Evolutionary conservation across 2,797 vertebrate species (phyloP).

Genomic region (Eurystomus glaucurus): DNA sequence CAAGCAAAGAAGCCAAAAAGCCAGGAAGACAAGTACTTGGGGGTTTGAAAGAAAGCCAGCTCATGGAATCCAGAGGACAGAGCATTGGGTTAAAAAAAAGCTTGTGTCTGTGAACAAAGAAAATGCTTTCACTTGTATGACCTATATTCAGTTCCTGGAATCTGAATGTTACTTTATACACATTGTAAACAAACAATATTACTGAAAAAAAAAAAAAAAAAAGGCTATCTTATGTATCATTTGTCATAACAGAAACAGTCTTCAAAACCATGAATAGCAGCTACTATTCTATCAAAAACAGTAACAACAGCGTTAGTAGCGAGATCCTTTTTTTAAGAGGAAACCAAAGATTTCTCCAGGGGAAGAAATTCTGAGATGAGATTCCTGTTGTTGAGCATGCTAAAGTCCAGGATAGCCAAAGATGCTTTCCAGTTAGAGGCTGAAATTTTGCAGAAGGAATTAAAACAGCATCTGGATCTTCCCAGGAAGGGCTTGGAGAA

Average conservation of each 20-base stretch:
- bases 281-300: background rate
- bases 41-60: background rate
- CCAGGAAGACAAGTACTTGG: background rate
- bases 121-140: background rate
- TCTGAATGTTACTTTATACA: background rate
- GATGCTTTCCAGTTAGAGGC: background rate
- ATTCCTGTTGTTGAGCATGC: background rate
- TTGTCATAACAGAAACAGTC: background rate
- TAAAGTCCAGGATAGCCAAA: background rate
- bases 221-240: background rate
- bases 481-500: background rate
- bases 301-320: background rate
- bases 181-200: background rate
- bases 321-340: background rate
- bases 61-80: background rate
- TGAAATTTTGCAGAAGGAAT: background rate
- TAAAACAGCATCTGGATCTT: background rate
- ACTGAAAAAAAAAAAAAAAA: background rate
- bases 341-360: background rate
- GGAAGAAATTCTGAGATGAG: constrained; percentile 7
- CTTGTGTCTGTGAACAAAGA: background rate
- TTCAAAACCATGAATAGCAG: background rate
- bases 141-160: background rate
- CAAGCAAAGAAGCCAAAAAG: background rate
- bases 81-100: background rate